These are phyloP conservation scores for Egretta garzetta DNA, from an alignment of 2,113 vertebrate genomes.

Conservation along the genomic window DNA sequence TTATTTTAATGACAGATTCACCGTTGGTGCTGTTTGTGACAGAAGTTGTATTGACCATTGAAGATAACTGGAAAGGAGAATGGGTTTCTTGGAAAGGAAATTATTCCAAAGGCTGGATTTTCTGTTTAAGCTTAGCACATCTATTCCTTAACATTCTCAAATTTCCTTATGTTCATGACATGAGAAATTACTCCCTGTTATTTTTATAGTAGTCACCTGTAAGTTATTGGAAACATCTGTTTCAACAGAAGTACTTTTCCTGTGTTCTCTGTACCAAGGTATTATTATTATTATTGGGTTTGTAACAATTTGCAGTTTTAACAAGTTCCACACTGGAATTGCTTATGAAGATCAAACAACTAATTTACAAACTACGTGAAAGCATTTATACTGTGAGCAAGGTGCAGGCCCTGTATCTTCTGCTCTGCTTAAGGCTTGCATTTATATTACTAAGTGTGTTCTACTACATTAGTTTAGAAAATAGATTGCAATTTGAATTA, in stretches of 20 bases:
- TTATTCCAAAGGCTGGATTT: background rate
- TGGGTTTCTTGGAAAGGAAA: background rate
- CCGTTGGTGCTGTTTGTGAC: background rate
- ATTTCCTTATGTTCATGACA: background rate
- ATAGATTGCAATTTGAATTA: conserved; percentile 22
- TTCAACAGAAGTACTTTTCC: background rate
- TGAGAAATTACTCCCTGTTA: conserved; percentile 3
- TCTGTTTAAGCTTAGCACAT: background rate
- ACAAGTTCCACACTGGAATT: conserved; percentile 22
- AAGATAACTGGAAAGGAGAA: background rate
- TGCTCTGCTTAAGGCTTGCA: background rate
- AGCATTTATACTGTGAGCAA: background rate
- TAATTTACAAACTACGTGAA: background rate
- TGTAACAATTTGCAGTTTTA: conserved; percentile 15
- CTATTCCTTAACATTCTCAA: background rate
- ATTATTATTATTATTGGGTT: conserved; percentile 10
- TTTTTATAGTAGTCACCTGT: conserved; percentile 10
- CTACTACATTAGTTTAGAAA: conserved; percentile 31
- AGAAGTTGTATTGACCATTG: background rate
- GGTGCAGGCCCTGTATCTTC: background rate
- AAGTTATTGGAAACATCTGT: background rate
- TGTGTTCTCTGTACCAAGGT: background rate
- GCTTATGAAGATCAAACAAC: background rate
- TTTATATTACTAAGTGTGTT: conserved; percentile 41
- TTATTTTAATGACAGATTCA: background rate